phyloP scores from a whole-genome alignment of 2,888 invertebrate species.

The Scaptodrosophila latifasciaeformis region DNA sequence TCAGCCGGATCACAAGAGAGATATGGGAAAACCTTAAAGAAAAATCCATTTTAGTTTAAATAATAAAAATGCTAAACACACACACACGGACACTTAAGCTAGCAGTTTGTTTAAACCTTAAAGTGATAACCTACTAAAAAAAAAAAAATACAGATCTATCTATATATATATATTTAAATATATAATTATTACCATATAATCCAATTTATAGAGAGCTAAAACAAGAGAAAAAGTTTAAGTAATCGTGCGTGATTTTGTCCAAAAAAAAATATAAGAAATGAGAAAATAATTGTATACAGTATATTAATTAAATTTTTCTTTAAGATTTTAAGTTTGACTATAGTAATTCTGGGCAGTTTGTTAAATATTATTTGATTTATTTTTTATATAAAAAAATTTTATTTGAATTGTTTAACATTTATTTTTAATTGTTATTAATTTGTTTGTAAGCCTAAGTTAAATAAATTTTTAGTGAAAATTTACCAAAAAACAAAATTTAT shows the following conservation, averaged over 20 bases:
- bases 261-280: constrained; percentile 40
- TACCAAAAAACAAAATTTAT: background rate
- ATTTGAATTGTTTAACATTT: constrained; percentile 31
- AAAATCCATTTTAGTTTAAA: background rate
- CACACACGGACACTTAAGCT: no score
- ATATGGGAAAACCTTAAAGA: constrained; percentile 27
- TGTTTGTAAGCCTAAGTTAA: constrained; percentile 40
- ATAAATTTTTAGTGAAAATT: constrained; percentile 19
- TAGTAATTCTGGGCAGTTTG: no score
- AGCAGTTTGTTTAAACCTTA: no score
- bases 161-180: constrained; percentile 1
- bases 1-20: no score
- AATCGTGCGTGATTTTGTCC: constrained; percentile 55
- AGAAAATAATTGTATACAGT: background rate
- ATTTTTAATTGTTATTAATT: constrained; percentile 50
- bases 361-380: constrained; percentile 29
- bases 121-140: constrained; percentile 1
- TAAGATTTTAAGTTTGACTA: no score
- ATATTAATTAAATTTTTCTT: background rate
- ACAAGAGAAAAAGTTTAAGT: background rate
- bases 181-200: background rate
- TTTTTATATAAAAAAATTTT: constrained; percentile 65
- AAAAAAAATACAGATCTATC: background rate
- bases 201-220: background rate
- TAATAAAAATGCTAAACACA: background rate